phyloP scores from a whole-genome alignment of 2,113 vertebrate species.

The Anser brachyrhynchus region DNA sequence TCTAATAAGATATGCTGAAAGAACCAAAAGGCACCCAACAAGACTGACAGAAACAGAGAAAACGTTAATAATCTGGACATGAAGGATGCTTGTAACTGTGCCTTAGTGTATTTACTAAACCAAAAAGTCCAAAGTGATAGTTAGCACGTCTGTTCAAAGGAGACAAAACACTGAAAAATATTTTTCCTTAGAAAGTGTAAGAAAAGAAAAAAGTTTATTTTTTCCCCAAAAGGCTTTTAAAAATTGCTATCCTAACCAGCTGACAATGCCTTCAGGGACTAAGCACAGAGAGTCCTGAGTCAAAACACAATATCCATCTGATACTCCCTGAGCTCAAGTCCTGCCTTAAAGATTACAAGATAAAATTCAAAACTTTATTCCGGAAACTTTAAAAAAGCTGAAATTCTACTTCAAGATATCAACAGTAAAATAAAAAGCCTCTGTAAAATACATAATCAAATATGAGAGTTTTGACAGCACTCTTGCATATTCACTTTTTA shows the following conservation, averaged over 20 bases:
- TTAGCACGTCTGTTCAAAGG: background rate
- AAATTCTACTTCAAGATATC: background rate
- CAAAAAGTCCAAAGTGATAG: background rate
- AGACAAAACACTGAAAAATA: background rate
- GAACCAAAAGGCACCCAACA: background rate
- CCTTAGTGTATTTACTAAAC: background rate
- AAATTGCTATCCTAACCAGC: background rate
- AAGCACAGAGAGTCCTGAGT: background rate
- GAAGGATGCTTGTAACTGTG: background rate
- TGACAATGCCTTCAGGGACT: slow-evolving; percentile 6
- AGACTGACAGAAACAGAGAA: background rate
- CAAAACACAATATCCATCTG: background rate
- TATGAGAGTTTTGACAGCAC: background rate
- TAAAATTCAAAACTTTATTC: background rate
- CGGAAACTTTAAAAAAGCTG: background rate
- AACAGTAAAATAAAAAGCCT: background rate
- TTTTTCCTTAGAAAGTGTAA: background rate
- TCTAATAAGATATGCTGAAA: background rate
- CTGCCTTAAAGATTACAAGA: background rate
- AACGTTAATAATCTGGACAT: background rate
- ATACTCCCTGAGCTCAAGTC: background rate
- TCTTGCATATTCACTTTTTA: background rate
- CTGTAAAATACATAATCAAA: background rate
- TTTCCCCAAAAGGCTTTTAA: background rate
- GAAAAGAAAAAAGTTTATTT: background rate